Evolutionary conservation across 1,140 invertebrate genomes (phyloP).

Genomic region (Steinernema khuongi): DNA sequence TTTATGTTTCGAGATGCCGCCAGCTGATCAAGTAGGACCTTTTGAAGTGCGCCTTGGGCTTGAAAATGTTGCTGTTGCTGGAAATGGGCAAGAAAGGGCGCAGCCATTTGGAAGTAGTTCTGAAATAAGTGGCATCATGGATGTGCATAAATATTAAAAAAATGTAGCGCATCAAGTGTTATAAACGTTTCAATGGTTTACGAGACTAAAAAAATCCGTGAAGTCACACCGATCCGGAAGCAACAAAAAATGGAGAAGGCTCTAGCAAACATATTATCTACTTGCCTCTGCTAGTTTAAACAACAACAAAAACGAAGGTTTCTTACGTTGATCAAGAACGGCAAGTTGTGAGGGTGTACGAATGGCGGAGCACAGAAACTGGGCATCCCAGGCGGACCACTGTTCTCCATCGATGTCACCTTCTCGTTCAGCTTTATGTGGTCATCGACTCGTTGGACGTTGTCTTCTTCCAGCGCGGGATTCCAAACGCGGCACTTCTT

Average conservation of each 20-base stretch:
- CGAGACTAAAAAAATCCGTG: too few relatives aligned
- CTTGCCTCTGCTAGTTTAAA: too few relatives aligned
- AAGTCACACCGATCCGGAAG: too few relatives aligned
- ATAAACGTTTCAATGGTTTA: too few relatives aligned
- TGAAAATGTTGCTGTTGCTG: neutral
- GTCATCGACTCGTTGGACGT: neutral
- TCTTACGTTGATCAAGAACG: neutral
- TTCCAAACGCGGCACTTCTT: constrained; percentile 17
- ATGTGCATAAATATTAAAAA: too few relatives aligned
- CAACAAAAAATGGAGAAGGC: too few relatives aligned
- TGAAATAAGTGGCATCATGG: neutral
- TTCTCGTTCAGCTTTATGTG: neutral
- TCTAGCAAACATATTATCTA: too few relatives aligned
- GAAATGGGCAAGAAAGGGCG: neutral
- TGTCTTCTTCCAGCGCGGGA: constrained; percentile 16
- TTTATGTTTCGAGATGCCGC: neutral
- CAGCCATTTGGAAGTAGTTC: constrained; percentile 13
- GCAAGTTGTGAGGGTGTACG: neutral
- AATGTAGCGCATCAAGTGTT: too few relatives aligned
- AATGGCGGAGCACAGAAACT: neutral
- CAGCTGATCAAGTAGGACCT: neutral
- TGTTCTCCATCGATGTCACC: neutral
- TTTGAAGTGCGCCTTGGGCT: neutral
- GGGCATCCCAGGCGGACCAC: neutral
- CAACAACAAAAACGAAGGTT: neutral